Conservation (phyloP, 2,113 vertebrate species). For the Periophthalmodon schlosseri region DNA sequence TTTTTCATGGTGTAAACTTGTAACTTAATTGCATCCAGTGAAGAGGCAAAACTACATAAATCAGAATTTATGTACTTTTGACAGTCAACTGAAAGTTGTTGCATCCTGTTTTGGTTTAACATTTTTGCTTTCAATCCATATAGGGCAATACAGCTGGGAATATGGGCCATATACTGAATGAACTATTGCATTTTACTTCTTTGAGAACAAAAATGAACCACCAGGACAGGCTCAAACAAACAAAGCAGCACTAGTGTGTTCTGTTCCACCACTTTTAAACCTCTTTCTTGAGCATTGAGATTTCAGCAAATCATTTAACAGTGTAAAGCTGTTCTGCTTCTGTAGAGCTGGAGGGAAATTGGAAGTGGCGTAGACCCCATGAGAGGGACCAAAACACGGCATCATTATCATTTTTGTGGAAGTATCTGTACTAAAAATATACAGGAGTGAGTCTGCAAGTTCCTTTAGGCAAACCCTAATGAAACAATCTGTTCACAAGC, state of each 20-base stretch:
- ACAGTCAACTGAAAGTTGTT: background rate
- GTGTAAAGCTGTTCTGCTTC: conserved; percentile 7
- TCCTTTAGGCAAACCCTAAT: conserved; percentile 8
- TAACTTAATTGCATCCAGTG: too few species aligned
- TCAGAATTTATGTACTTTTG: background rate
- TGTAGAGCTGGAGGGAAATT: conserved; percentile 9
- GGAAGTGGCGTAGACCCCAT: conserved; percentile 1
- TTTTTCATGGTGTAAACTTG: background rate
- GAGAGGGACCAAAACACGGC: conserved; percentile 2
- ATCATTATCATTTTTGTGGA: conserved; percentile 10
- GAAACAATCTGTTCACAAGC: conserved; percentile 4
- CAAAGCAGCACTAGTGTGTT: background rate
- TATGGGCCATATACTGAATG: background rate
- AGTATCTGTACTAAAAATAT: conserved; percentile 6
- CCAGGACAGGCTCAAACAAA: background rate
- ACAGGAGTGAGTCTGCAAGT: conserved; percentile 4
- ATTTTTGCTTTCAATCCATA: background rate
- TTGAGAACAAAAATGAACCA: background rate
- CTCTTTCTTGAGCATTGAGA: background rate
- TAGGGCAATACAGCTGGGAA: background rate
- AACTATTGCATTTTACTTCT: background rate
- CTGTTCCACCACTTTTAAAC: background rate
- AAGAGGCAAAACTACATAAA: background rate
- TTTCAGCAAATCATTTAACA: conserved; percentile 3
- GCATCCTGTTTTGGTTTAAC: background rate